Evolutionary conservation across 2,888 invertebrate species (phyloP).

Genomic region (Ectemnius continuus): DNA sequence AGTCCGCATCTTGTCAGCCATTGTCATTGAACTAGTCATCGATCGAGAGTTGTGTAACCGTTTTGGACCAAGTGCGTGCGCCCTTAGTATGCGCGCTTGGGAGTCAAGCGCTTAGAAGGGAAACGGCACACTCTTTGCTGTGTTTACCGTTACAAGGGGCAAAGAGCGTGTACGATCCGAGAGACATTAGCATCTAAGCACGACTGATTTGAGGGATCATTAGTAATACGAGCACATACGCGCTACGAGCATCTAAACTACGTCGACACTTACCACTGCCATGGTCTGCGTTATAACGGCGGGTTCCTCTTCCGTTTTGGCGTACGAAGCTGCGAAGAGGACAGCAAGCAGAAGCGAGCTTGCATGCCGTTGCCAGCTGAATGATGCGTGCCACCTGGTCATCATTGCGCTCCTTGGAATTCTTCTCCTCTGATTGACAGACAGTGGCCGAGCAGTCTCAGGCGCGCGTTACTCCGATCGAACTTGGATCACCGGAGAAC

Average conservation of each 20-base stretch:
- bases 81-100: not conserved
- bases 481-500: conserved; percentile 19
- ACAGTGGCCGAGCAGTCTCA: not conserved
- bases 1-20: not conserved
- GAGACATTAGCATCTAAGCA: not conserved
- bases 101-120: not conserved
- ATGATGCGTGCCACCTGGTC: conserved; percentile 35
- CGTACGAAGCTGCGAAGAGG: conserved; percentile 47
- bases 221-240: not conserved
- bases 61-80: not conserved
- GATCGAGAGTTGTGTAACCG: not conserved
- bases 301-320: conserved; percentile 46
- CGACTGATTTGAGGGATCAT: conserved; percentile 3
- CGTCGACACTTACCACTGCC: conserved; percentile 70
- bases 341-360: conserved; percentile 36
- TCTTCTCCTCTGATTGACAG: not conserved
- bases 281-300: conserved; percentile 62
- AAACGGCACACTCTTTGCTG: not conserved
- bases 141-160: not conserved
- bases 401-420: conserved; percentile 21
- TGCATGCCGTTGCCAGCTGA: conserved; percentile 18
- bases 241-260: conserved; percentile 5
- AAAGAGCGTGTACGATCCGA: too few species aligned
- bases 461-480: not conserved
- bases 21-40: conserved; percentile 7